These are phyloP conservation scores for Holacanthella duospinosa DNA, from an alignment of 2,888 invertebrate genomes.

Conservation along the genomic window DNA sequence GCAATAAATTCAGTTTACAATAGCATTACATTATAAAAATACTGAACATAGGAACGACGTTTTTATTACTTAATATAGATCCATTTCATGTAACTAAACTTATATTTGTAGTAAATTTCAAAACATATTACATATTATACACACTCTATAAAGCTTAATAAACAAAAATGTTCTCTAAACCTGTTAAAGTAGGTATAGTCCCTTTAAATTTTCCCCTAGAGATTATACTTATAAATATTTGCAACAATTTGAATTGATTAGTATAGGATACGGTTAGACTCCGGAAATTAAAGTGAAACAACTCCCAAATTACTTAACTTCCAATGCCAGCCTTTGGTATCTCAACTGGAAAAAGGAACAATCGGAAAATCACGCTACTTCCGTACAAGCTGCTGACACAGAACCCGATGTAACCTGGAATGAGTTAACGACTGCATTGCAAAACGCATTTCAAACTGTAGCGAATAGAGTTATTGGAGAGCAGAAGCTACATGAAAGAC, in stretches of 20 bases:
- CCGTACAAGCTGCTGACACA: not conserved
- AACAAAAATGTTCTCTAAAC: too few species aligned
- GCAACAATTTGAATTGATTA: not conserved
- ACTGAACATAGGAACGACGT: too few species aligned
- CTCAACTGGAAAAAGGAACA: not conserved
- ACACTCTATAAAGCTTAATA: too few species aligned
- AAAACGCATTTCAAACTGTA: not conserved
- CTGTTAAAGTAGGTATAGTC: not conserved
- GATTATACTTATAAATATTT: not conserved
- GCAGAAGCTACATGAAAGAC: not conserved
- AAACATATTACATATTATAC: too few species aligned
- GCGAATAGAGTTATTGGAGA: not conserved
- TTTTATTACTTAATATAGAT: too few species aligned
- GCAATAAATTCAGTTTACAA: too few species aligned
- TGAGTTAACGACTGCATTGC: constrained; percentile 1
- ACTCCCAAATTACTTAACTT: not conserved
- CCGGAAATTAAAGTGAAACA: not conserved
- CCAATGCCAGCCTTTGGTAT: not conserved
- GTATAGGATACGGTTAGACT: not conserved
- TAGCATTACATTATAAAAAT: too few species aligned
- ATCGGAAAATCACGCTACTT: not conserved
- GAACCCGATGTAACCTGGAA: not conserved
- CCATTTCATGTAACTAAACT: too few species aligned
- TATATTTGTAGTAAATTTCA: too few species aligned
- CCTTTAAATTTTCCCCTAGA: not conserved